These are phyloP conservation scores for Heteromyza rotundicornis DNA, from an alignment of 2,888 invertebrate genomes.

Conservation along the genomic window DNA sequence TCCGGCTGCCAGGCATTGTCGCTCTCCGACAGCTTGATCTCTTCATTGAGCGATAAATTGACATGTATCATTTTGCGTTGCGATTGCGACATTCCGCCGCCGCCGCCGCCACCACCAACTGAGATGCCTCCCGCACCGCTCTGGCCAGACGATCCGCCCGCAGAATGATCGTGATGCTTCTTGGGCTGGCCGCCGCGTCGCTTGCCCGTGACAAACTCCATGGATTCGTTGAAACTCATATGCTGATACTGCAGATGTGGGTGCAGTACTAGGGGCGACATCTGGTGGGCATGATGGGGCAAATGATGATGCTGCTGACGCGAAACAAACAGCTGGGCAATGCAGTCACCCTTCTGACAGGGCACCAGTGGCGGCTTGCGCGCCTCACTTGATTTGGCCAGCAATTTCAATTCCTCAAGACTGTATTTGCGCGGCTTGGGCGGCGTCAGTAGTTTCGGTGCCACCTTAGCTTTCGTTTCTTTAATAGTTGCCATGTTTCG, in stretches of 20 bases:
- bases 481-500: slow-evolving; percentile 11
- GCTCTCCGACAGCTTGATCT: slow-evolving; percentile 56
- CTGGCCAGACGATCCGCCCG: slow-evolving; percentile 25
- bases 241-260: slow-evolving; percentile 50
- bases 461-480: not conserved
- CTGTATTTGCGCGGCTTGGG: slow-evolving; percentile 36
- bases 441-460: not conserved
- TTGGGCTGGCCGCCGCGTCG: slow-evolving; percentile 42
- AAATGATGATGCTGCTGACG: slow-evolving; percentile 45
- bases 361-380: slow-evolving; percentile 48
- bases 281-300: slow-evolving; percentile 27
- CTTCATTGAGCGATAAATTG: slow-evolving; percentile 55
- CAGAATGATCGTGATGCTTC: slow-evolving; percentile 42
- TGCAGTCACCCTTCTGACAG: slow-evolving; percentile 52
- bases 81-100: slow-evolving; percentile 15
- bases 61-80: slow-evolving; percentile 54
- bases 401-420: slow-evolving; percentile 44
- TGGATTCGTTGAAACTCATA: slow-evolving; percentile 48
- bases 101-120: slow-evolving; percentile 20
- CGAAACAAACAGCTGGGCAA: slow-evolving; percentile 51
- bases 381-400: slow-evolving; percentile 43
- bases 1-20: slow-evolving; percentile 59
- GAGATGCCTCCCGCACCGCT: slow-evolving; percentile 24
- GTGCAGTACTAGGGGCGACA: slow-evolving; percentile 28
- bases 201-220: slow-evolving; percentile 48